Conservation (phyloP, 1,140 invertebrate species). For the Caerostris extrusa region DNA sequence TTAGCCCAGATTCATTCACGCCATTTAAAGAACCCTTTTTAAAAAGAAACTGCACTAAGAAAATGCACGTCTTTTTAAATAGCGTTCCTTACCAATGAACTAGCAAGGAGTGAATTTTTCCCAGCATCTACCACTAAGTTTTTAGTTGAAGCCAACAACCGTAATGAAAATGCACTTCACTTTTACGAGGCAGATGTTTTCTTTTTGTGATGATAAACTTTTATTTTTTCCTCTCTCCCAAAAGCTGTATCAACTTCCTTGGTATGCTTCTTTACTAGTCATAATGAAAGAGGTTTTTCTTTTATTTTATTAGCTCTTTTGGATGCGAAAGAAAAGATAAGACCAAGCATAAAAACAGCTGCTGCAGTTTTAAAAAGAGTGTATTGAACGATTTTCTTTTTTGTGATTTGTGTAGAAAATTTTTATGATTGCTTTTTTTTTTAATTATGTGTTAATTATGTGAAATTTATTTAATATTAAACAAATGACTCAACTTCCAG, state of each 20-base stretch:
- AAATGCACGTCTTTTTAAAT: no score
- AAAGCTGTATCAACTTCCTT: not conserved
- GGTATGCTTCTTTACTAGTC: not conserved
- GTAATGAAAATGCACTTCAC: not conserved
- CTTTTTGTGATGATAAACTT: not conserved
- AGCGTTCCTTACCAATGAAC: no score
- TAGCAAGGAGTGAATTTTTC: no score
- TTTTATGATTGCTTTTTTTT: no score
- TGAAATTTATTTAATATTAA: no score
- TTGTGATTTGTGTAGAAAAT: no score
- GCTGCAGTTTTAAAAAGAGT: not conserved
- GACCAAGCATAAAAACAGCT: not conserved
- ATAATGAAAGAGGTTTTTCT: not conserved
- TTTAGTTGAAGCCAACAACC: not conserved
- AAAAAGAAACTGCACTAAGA: no score
- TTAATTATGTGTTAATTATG: no score
- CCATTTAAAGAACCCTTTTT: no score
- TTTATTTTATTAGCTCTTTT: not conserved
- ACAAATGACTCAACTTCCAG: no score
- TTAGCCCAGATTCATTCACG: no score
- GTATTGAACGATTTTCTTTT: not conserved
- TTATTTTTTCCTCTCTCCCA: not conserved
- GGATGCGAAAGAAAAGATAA: not conserved
- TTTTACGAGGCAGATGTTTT: not conserved
- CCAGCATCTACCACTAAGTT: no score